Percentiles rank a stretch among this genome's conserved stretches.
These are phyloP conservation scores for Trichechus manatus DNA, from an alignment of 2,113 vertebrate genomes.

Conservation along the genomic window DNA sequence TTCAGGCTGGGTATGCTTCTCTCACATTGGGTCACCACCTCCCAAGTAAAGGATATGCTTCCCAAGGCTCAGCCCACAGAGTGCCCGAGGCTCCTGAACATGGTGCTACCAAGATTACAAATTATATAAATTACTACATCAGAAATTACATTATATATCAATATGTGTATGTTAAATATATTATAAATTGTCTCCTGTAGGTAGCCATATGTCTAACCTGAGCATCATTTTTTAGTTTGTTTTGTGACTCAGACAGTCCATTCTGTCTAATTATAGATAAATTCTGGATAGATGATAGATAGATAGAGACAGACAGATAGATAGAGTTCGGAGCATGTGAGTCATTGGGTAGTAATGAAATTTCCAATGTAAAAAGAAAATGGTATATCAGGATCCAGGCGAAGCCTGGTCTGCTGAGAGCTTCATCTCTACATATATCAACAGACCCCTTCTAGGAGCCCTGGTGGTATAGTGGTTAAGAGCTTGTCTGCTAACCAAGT, in stretches of 20 bases:
- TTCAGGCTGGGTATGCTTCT: background rate
- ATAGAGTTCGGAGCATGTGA: background rate
- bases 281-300: too few relatives aligned
- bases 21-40: too few relatives aligned
- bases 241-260: background rate
- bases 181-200: background rate
- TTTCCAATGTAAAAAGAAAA: background rate
- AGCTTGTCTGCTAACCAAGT: too few relatives aligned
- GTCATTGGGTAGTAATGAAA: background rate
- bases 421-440: background rate
- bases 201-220: background rate
- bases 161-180: too few relatives aligned
- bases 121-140: background rate
- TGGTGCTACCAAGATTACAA: background rate
- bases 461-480: too few relatives aligned
- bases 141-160: too few relatives aligned
- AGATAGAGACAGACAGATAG: too few relatives aligned
- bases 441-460: background rate
- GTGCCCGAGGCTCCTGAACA: too few relatives aligned
- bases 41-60: too few relatives aligned
- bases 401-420: background rate
- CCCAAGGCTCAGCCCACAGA: too few relatives aligned
- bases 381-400: background rate
- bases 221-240: background rate
- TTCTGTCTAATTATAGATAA: background rate